Conservation (phyloP, 2,797 vertebrate genomes). For the Acomys russatus region DNA sequence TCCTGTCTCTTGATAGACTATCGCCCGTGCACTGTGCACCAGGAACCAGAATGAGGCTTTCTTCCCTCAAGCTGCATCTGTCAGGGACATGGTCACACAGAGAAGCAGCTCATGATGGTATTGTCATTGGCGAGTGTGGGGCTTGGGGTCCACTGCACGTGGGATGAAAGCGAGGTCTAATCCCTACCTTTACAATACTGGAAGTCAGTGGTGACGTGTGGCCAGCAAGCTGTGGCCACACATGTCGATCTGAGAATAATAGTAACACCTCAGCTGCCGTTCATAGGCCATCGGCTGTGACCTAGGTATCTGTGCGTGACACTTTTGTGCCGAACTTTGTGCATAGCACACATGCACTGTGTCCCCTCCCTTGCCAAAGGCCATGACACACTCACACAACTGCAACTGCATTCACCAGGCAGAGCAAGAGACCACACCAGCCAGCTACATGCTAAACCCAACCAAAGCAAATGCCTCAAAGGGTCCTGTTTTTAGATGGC, state of each 20-base stretch:
- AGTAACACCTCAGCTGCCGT: background rate
- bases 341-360: too few species aligned
- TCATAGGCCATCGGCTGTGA: background rate
- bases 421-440: too few species aligned
- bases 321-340: background rate
- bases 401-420: background rate
- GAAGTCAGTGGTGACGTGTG: background rate
- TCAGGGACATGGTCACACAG: background rate
- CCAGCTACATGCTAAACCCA: too few species aligned
- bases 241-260: background rate
- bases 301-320: background rate
- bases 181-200: background rate
- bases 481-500: too few species aligned
- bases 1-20: too few species aligned
- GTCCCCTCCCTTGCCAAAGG: background rate
- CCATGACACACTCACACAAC: background rate
- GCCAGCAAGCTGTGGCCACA: background rate
- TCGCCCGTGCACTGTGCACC: too few species aligned
- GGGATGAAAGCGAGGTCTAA: background rate
- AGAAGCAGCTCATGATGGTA: background rate
- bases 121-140: background rate
- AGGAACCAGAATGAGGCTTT: too few species aligned
- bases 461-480: too few species aligned
- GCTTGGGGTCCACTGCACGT: background rate
- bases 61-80: background rate